Conservation (phyloP, 2,888 invertebrate genomes). For the Abscondita cerata region DNA sequence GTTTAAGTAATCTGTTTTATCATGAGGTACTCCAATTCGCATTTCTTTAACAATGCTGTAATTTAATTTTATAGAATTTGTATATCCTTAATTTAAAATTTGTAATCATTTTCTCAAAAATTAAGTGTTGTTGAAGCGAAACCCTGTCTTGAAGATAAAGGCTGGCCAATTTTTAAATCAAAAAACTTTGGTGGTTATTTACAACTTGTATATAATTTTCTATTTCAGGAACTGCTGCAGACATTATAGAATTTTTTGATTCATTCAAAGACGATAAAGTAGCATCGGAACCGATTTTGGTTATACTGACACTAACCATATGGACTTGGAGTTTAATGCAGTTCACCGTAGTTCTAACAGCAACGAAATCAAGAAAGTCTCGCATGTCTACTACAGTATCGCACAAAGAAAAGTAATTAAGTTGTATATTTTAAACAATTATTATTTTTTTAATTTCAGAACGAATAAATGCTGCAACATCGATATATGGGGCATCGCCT, state of each 20-base stretch:
- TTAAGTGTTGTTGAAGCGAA: no score
- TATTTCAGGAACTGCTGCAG: slow-evolving; percentile 83
- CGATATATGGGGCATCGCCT: slow-evolving; percentile 87
- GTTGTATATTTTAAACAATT: not conserved
- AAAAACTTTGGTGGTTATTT: no score
- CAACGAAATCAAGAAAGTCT: slow-evolving; percentile 81
- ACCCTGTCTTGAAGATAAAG: no score
- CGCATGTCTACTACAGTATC: slow-evolving; percentile 59
- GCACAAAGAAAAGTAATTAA: slow-evolving; percentile 45
- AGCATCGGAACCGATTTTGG: slow-evolving; percentile 78
- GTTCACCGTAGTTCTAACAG: slow-evolving; percentile 92
- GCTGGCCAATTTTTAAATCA: no score
- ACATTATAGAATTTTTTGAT: slow-evolving; percentile 96
- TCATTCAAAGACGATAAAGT: slow-evolving; percentile 91
- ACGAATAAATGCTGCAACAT: slow-evolving; percentile 83
- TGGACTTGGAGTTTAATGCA: slow-evolving; percentile 95
- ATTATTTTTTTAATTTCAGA: slow-evolving; percentile 40
- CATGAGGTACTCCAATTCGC: no score
- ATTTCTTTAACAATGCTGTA: no score
- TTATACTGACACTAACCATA: slow-evolving; percentile 84
- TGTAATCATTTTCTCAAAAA: no score
- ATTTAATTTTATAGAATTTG: no score
- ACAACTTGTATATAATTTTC: no score
- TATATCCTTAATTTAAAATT: no score
- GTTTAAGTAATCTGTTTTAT: no score